Percentiles rank a stretch among this genome's conserved stretches.
These are phyloP conservation scores for Machimus rusticus DNA, from an alignment of 2,888 invertebrate genomes.

Conservation along the genomic window DNA sequence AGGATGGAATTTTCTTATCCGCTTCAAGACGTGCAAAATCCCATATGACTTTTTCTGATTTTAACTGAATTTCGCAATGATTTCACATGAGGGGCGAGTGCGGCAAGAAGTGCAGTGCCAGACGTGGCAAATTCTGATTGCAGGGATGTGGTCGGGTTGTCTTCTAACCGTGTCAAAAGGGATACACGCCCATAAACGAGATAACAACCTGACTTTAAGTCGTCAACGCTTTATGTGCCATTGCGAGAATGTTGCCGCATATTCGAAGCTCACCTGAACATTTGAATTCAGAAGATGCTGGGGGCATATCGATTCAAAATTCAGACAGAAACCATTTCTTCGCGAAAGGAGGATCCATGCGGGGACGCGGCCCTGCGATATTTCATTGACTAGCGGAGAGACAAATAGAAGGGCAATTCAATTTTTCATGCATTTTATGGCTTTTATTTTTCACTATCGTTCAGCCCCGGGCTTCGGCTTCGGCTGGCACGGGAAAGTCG, in stretches of 20 bases:
- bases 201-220: conserved; percentile 39
- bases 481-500: conserved; percentile 3
- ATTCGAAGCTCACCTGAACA: conserved; percentile 41
- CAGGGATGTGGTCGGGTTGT: neutral
- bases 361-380: neutral
- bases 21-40: neutral
- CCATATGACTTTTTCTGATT: neutral
- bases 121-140: neutral
- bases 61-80: neutral
- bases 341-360: neutral
- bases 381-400: conserved; percentile 39
- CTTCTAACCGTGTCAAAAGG: neutral
- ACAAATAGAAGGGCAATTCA: conserved; percentile 43
- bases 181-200: conserved; percentile 19
- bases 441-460: conserved; percentile 44
- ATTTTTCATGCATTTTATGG: conserved; percentile 46
- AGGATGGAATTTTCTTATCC: neutral
- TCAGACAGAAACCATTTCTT: conserved; percentile 36
- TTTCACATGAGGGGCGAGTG: neutral
- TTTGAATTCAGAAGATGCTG: conserved; percentile 44
- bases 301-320: conserved; percentile 43
- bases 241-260: conserved; percentile 32
- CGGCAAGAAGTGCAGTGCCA: neutral
- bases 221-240: conserved; percentile 39
- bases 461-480: conserved; percentile 26